Conservation (phyloP, 1,140 invertebrate genomes). For the Polyergus mexicanus region DNA sequence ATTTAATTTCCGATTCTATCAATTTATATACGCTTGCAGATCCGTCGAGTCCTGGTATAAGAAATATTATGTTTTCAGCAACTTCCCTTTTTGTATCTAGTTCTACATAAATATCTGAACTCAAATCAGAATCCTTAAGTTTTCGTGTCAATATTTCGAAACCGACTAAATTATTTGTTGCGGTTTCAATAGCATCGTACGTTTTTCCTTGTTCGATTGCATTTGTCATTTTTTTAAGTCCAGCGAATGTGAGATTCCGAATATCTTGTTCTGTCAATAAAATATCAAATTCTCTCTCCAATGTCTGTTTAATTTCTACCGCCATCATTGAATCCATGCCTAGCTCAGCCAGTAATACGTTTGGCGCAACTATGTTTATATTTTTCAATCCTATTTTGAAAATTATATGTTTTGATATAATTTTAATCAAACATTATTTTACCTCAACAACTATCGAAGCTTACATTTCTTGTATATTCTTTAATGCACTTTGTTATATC, state of each 20-base stretch:
- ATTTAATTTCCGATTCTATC: slow-evolving; percentile 86
- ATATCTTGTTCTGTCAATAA: slow-evolving; percentile 91
- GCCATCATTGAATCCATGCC: slow-evolving; percentile 95
- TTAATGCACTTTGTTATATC: too few species aligned
- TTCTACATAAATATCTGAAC: slow-evolving; percentile 75
- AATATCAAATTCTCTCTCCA: slow-evolving; percentile 91
- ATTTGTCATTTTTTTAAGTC: slow-evolving; percentile 85
- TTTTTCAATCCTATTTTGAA: slow-evolving; percentile 83
- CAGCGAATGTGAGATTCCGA: slow-evolving; percentile 87
- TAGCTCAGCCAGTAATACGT: slow-evolving; percentile 90
- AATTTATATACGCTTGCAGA: slow-evolving; percentile 85
- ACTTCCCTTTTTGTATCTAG: slow-evolving; percentile 77
- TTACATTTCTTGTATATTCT: too few species aligned
- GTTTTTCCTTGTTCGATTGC: slow-evolving; percentile 65
- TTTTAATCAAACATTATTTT: background rate
- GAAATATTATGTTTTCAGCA: slow-evolving; percentile 85
- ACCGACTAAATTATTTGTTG: slow-evolving; percentile 64
- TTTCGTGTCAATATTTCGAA: slow-evolving; percentile 81
- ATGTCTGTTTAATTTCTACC: slow-evolving; percentile 92
- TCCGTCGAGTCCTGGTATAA: slow-evolving; percentile 91
- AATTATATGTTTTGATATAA: background rate
- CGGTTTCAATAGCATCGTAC: background rate
- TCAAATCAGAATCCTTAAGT: slow-evolving; percentile 70
- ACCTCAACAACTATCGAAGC: too few species aligned
- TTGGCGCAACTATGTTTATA: slow-evolving; percentile 88